These are phyloP conservation scores for Bradypodion ventrale DNA, from an alignment of 2,797 vertebrate species.

Conservation along the genomic window DNA sequence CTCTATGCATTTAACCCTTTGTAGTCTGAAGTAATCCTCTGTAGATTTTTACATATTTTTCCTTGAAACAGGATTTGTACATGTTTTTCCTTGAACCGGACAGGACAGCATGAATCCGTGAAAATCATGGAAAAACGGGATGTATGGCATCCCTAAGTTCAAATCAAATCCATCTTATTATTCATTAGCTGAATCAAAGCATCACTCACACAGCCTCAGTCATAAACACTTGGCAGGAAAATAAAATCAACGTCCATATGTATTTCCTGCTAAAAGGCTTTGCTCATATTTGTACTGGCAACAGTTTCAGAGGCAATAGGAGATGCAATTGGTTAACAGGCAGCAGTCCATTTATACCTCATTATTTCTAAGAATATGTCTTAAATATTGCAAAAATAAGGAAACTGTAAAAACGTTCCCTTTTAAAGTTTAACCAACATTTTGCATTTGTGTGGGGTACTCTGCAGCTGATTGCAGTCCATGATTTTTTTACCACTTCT, in stretches of 20 bases:
- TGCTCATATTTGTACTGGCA: slow-evolving; percentile 1
- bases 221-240: slow-evolving; percentile 6
- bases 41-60: no score
- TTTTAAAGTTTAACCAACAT: background rate
- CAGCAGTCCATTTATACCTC: background rate
- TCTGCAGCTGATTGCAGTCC: background rate
- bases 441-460: no score
- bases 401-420: background rate
- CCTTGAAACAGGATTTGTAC: no score
- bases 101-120: no score
- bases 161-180: slow-evolving; percentile 34
- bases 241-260: slow-evolving; percentile 28
- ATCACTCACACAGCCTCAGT: slow-evolving; percentile 52
- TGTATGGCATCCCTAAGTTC: no score
- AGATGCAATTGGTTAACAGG: background rate
- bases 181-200: slow-evolving; percentile 32
- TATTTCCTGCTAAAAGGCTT: slow-evolving; percentile 31
- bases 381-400: background rate
- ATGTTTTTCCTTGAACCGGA: no score
- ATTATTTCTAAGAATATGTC: background rate
- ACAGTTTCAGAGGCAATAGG: background rate
- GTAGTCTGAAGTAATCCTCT: no score
- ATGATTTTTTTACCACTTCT: background rate
- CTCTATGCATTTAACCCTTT: no score
- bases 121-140: no score